Conservation (phyloP, 2,797 vertebrate genomes). For the Gambelia wislizenii region DNA sequence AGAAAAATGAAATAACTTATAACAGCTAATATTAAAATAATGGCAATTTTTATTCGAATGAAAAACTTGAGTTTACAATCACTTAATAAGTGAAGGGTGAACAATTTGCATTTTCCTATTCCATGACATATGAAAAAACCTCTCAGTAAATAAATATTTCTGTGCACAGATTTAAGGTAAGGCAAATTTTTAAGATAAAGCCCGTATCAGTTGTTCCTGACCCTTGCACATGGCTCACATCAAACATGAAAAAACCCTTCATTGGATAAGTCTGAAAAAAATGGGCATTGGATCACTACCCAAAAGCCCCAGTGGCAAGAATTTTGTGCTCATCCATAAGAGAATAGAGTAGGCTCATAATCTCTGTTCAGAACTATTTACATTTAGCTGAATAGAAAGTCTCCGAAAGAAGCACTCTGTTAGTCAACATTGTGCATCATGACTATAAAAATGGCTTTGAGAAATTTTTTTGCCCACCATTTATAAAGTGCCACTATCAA, state of each 20-base stretch:
- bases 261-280: conserved; percentile 63
- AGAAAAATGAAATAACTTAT: background rate
- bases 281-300: conserved; percentile 73
- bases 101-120: conserved; percentile 78
- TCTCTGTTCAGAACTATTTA: conserved; percentile 70
- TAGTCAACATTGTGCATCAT: conserved; percentile 78
- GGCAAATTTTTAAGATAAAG: conserved; percentile 80
- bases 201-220: conserved; percentile 74
- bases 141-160: conserved; percentile 82
- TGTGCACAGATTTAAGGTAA: conserved; percentile 83
- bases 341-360: conserved; percentile 67
- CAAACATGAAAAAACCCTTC: conserved; percentile 73
- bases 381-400: conserved; percentile 71
- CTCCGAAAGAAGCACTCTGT: conserved; percentile 82
- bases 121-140: conserved; percentile 79
- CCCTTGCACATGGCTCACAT: conserved; percentile 75
- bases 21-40: conserved; percentile 80
- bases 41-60: conserved; percentile 86
- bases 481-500: conserved; percentile 84
- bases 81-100: conserved; percentile 83
- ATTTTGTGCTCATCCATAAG: conserved; percentile 76
- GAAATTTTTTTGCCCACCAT: conserved; percentile 79
- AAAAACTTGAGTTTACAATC: conserved; percentile 84
- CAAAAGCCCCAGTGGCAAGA: conserved; percentile 76
- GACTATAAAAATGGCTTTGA: conserved; percentile 83